Base-by-base conservation (phyloP, 2,797 vertebrate species). In the Melopsittacus undulatus region DNA sequence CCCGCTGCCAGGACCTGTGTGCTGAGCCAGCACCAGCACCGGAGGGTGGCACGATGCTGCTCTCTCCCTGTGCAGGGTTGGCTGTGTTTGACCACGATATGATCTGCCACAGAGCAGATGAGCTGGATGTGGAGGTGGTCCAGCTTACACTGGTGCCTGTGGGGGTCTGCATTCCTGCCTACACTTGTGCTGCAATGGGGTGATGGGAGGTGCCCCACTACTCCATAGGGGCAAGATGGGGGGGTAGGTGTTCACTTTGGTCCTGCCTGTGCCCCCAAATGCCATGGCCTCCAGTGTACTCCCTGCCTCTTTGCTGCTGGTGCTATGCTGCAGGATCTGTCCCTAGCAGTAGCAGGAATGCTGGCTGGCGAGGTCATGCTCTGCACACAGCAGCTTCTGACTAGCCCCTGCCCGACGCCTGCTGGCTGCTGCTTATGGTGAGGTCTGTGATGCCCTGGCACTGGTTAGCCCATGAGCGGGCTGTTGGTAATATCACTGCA, bases 21-120 rank as follows among this genome's bases (percentile, higher is more conserved):
- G n/a, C 76, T 18, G 12, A 56, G 40, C 82, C 87, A 54, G 76
- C 94, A 56, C 73, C 56, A 24, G 72, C 24, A 27, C n/a, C 56
- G 2, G 14, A 0, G 14, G 51, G 79, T 54, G 64, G 14, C 51
- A n/a, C 0, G 1, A 3, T 5, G 29, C 70, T 4, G 0, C 45
- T 0, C 2, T 13, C 57, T 69, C 14, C 26, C 36, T 0, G 2
- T 12, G 52, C 1, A 2, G 43, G 48, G 48, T 40, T 4, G 7
- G 43, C 40, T 48, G 67, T 24, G 32, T 34, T 51, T 29, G 40
- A 51, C 18, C 27, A 24, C 0, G 0, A 1, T 11, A 20, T 27
- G 32, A 54, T 43, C 52, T 64, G 46, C 46, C 2, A 1, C 23
- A 49, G 67, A 38, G 54, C 22, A 26, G 48, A 29, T 8, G 36